A percentile compares a stretch with the other conserved stretches of the same genome.
These are phyloP conservation scores for Andrena camellia DNA, from an alignment of 2,888 invertebrate genomes.

Conservation along the genomic window DNA sequence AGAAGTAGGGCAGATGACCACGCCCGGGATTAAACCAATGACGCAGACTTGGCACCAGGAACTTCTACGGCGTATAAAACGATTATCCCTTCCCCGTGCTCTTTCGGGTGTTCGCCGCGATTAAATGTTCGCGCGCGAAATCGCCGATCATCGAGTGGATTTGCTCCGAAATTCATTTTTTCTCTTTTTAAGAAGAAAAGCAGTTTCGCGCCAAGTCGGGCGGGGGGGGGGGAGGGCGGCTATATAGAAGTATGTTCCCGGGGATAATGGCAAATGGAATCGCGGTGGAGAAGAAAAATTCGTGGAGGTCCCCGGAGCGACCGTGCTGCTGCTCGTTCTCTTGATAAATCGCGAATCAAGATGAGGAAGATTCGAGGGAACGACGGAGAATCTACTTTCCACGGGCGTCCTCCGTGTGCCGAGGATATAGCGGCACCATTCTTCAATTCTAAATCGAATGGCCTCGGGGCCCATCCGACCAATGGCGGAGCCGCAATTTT, in stretches of 20 bases:
- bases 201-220: background rate
- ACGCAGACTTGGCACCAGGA: constrained; percentile 56
- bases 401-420: constrained; percentile 65
- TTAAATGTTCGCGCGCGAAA: constrained; percentile 5
- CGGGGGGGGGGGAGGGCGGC: background rate
- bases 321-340: constrained; percentile 33
- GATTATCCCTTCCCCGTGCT: constrained; percentile 35
- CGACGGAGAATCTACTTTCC: constrained; percentile 69
- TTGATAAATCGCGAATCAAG: constrained; percentile 62
- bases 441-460: constrained; percentile 82
- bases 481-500: constrained; percentile 78
- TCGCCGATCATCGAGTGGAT: background rate
- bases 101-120: constrained; percentile 25
- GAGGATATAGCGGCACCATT: constrained; percentile 79
- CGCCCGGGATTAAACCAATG: constrained; percentile 73
- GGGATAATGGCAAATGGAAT: constrained; percentile 40
- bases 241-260: background rate
- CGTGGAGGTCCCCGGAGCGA: constrained; percentile 30
- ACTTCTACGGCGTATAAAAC: constrained; percentile 53
- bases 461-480: constrained; percentile 80
- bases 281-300: constrained; percentile 29
- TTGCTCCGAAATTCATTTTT: background rate
- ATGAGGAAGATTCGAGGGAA: constrained; percentile 58
- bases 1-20: constrained; percentile 74
- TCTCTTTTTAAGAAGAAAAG: constrained; percentile 1